These are phyloP conservation scores for Melanotaenia pygmaea DNA, from an alignment of 2,797 vertebrate genomes.

Conservation along the genomic window DNA sequence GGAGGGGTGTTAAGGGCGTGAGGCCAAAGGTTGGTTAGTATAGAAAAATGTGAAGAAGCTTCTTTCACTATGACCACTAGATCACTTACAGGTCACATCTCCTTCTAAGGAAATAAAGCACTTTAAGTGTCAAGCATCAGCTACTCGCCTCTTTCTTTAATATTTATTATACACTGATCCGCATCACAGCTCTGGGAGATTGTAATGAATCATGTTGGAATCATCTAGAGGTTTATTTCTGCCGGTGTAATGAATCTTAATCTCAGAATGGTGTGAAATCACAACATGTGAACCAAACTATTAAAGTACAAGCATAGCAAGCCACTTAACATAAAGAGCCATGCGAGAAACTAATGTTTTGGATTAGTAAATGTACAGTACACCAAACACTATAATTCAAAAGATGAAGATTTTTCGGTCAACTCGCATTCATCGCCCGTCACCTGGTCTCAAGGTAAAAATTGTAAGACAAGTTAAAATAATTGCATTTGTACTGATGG, in stretches of 20 bases:
- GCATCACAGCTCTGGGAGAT: neutral
- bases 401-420: no score
- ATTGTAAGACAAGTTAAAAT: no score
- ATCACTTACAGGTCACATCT: slow-evolving; percentile 75
- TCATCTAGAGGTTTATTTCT: neutral
- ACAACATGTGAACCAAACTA: no score
- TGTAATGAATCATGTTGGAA: neutral
- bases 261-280: no score
- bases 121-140: slow-evolving; percentile 82
- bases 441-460: no score
- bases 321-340: no score
- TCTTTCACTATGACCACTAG: slow-evolving; percentile 83
- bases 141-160: slow-evolving; percentile 43
- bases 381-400: no score
- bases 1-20: slow-evolving; percentile 25
- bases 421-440: no score
- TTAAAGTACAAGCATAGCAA: no score
- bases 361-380: no score
- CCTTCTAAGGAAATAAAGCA: slow-evolving; percentile 83
- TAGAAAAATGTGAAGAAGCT: slow-evolving; percentile 81
- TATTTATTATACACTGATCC: neutral
- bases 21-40: slow-evolving; percentile 67
- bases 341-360: no score
- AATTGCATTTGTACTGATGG: no score
- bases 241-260: neutral